Base-by-base conservation (phyloP, 2,888 invertebrate genomes). In the Camponotus fellah region DNA sequence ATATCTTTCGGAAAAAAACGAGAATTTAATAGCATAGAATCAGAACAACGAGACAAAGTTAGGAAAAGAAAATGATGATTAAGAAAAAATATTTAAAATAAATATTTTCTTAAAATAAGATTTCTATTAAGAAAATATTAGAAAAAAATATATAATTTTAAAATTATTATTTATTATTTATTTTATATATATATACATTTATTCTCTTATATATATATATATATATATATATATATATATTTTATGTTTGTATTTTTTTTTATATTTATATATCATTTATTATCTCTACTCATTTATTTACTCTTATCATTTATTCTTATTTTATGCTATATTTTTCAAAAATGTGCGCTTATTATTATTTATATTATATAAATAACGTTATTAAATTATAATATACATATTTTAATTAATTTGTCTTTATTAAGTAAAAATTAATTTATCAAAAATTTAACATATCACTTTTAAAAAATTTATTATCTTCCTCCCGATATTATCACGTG, bases 321-420 rank as follows among this genome's bases (percentile, higher is more conserved):
- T 37, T 64, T 53, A n/a, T 53, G 8, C 8, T 53, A n/a, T 49
- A 4, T 53, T 53, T 53, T 53, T 8, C 0, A 49, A 49, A 49
- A 49, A 53, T 53, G n/a, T 8, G n/a, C 4, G 3, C n/a, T n/a
- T 37, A 0, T 64, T 4, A 64, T 62, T 62, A 62, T 62, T 17
- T 34, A 62, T 62, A 62, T 40, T 65, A 65, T 65, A 65, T 65
- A 37, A 40, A 40, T 65, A 10, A 65, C 10, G 26, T 26, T 26
- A 26, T 26, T 26, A 26, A 26, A 26, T 26, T 26, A 5, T 26
- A 26, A 43, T 49, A 46, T 46, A 49, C 46, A 17, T 49, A 17
- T 49, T 53, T 53, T 53, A 2, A 53, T 53, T 8, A 53, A 53
- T n/a, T n/a, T 53, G n/a, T 2, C 8, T 53, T n/a, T n/a, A 53